Base-by-base conservation (phyloP, 2,113 vertebrate genomes). In the Orycteropus afer region DNA sequence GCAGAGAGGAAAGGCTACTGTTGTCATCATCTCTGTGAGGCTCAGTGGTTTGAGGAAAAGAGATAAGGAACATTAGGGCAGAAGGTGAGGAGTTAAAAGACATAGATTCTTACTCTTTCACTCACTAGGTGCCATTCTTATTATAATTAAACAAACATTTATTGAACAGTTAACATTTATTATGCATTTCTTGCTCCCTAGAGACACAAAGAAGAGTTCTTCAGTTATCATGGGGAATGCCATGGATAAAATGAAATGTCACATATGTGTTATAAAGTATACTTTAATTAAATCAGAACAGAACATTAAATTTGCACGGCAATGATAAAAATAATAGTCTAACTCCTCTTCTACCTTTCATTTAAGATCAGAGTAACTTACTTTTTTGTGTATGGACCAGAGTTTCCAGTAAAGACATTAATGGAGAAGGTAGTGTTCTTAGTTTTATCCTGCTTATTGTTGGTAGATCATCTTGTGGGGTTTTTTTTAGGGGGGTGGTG, bases 341-440 rank as follows among this genome's bases (percentile, higher is more conserved):
- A 81, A 85, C 73, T 91, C 12, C 42, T 90, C 25, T 84, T 84
- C 87, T 2, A 32, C 25, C 88, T 95, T 88, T 88, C 93, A 65
- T 73, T 86, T 94, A 61, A 84, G 37, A 17, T 87, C 27, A 90
- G 57, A 93, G 27, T 94, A 53, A 81, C n/a, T 90, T 91, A 51
- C 3, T 13, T n/a, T 71, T 91, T 83, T 83, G 47, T 67, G 20
- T 91, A 47, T 76, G 17, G 13, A 80, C 37, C 49, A 65, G 18
- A 71, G 18, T 87, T 87, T 78, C 55, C 85, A 90, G 53, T 47
- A 69, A 81, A 86, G 22, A 61, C 80, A 73, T 78, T 77, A n/a
- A 77, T 55, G 79, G 61, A 32, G n/a, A 85, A 92, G 69, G 83
- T 90, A 37, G 34, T 20, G 4, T 83, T 91, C 47, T 93, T 17